Evolutionary conservation across 2,888 invertebrate species (phyloP).

Genomic region (Steromphala cineraria): DNA sequence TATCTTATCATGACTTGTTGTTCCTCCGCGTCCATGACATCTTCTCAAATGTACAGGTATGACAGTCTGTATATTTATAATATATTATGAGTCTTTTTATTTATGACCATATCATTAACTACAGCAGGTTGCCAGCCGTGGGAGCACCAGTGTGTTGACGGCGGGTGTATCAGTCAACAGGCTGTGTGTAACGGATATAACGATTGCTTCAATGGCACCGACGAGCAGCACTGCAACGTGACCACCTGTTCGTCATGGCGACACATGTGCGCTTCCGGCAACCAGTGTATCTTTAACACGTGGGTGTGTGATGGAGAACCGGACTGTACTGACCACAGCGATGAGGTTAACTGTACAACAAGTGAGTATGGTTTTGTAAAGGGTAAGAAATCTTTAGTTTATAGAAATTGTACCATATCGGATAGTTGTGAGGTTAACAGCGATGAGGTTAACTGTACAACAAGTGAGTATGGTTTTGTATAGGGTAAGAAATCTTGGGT

Average conservation of each 20-base stretch:
- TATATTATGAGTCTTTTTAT: too few species aligned
- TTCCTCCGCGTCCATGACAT: too few species aligned
- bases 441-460: constrained; percentile 79
- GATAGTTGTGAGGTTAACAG: too few species aligned
- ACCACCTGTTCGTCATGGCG: constrained; percentile 34
- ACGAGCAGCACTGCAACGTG: constrained; percentile 57
- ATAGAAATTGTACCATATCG: too few species aligned
- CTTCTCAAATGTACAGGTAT: too few species aligned
- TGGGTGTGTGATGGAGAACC: constrained; percentile 73
- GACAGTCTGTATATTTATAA: too few species aligned
- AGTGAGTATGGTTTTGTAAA: background rate
- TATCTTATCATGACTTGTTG: too few species aligned
- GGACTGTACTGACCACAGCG: constrained; percentile 82
- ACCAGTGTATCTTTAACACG: constrained; percentile 80
- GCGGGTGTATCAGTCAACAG: constrained; percentile 53
- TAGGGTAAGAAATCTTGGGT: too few species aligned
- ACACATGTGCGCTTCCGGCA: constrained; percentile 79
- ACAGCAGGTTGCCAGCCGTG: constrained; percentile 19
- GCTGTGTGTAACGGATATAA: constrained; percentile 61
- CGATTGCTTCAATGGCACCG: constrained; percentile 64
- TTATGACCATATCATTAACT: too few species aligned
- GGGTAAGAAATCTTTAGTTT: too few species aligned
- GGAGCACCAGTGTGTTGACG: constrained; percentile 45
- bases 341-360: constrained; percentile 78
- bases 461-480: too few species aligned